Base-by-base conservation (phyloP, 2,113 vertebrate genomes). In the Zonotrichia leucophrys region DNA sequence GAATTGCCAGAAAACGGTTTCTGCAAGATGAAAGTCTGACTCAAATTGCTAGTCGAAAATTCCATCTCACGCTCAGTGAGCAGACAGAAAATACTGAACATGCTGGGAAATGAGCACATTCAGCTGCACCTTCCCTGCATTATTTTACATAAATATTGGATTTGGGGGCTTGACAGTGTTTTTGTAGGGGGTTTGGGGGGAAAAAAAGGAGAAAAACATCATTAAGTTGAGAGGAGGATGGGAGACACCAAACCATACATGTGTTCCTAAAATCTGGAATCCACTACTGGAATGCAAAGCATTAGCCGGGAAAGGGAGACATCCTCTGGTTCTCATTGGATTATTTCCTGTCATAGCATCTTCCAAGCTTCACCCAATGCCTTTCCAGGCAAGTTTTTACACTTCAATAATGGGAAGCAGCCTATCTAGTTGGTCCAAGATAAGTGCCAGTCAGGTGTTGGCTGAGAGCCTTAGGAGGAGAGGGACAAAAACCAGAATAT, bases 1-100 rank as follows among this genome's bases (percentile, higher is more conserved):
- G 73, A 94, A 72, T 33, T 90, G 44, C 80, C 84, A 66, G 62
- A 81, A 72, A 91, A 92, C 50, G n/a, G 44, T 31, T 94, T 90
- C 77, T 93, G 50, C 39, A 47, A 95, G 89, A 85, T 91, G 72
- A 87, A 96, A 92, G n/a, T 69, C 20, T 63, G 50, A 39, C 73
- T 87, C 82, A 92, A 95, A 96, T 90, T 83, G 83, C 72, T 69
- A 81, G 60, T 27, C 83, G 31, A 63, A 97, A 97, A 97, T 91
- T 83, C 62, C 80, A 64, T 89, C 83, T 96, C 92, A 83, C 8
- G 64, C 67, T 96, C 39, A 77, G 73, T 87, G 80, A 94, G 87
- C 94, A 90, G 55, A 83, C 58, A 90, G 47, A 91, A 96, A 94
- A 28, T 39, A 74, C 42, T n/a, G 58, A 49, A 84, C 11, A 16